Percentiles rank a stretch among this genome's conserved stretches.
phyloP scores from a whole-genome alignment of 2,888 invertebrate species.

The Pecten maximus region DNA sequence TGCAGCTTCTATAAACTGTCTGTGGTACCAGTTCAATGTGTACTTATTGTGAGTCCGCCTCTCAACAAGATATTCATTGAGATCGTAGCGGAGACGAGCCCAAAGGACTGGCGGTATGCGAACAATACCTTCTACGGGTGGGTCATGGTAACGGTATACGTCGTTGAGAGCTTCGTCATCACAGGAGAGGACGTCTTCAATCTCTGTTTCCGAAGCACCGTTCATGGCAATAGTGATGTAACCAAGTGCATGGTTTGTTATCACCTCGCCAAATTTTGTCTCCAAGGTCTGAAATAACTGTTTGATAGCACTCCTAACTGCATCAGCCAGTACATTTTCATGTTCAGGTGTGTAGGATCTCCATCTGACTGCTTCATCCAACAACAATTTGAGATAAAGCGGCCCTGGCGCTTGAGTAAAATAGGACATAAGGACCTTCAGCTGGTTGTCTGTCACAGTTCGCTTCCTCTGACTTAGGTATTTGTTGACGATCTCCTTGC shows the following conservation, averaged over 20 bases:
- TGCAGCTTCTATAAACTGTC: conserved; percentile 78
- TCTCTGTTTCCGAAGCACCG: conserved; percentile 78
- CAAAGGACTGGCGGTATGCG: conserved; percentile 78
- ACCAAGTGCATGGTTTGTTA: conserved; percentile 74
- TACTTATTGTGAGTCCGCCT: conserved; percentile 74
- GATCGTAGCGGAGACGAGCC: conserved; percentile 75
- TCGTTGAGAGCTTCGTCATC: conserved; percentile 77
- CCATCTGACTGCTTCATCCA: conserved; percentile 77
- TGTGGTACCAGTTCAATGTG: conserved; percentile 79
- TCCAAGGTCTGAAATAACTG: conserved; percentile 75
- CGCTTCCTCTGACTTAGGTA: conserved; percentile 67
- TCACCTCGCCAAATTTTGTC: conserved; percentile 71
- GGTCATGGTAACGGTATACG: conserved; percentile 79
- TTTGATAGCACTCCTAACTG: conserved; percentile 73
- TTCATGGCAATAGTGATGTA: conserved; percentile 76
- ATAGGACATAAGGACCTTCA: conserved; percentile 63
- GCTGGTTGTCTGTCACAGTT: conserved; percentile 69
- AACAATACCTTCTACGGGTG: conserved; percentile 78
- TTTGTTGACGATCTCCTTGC: conserved; percentile 69
- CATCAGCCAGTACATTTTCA: conserved; percentile 60
- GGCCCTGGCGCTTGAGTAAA: conserved; percentile 71
- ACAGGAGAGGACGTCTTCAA: conserved; percentile 80
- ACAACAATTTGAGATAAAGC: conserved; percentile 77
- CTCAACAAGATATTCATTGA: conserved; percentile 78
- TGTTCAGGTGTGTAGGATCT: conserved; percentile 66